Conservation (phyloP, 2,888 invertebrate species). For the Coenonympha glycerion region DNA sequence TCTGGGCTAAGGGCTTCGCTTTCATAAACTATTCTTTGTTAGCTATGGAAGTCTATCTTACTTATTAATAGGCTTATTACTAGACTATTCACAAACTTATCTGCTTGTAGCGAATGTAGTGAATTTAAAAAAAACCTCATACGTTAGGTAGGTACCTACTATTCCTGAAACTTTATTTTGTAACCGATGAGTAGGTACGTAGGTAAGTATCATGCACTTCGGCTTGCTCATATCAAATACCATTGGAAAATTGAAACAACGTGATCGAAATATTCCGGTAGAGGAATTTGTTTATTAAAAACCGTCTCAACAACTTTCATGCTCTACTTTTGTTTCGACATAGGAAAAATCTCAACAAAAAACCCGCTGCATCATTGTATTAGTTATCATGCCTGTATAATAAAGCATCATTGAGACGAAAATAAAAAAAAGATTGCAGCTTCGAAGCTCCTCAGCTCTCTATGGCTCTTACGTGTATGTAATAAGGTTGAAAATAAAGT, state of each 20-base stretch:
- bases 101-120: too few relatives aligned
- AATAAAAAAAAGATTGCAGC: slow-evolving; percentile 32
- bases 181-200: too few relatives aligned
- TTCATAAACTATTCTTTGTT: too few relatives aligned
- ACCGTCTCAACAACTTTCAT: slow-evolving; percentile 11
- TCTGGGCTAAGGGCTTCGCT: too few relatives aligned
- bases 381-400: slow-evolving; percentile 32
- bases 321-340: slow-evolving; percentile 15
- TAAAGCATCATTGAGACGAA: slow-evolving; percentile 42
- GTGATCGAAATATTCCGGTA: background rate
- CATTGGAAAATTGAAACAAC: slow-evolving; percentile 2
- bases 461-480: slow-evolving; percentile 11
- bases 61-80: too few relatives aligned
- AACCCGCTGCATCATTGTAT: slow-evolving; percentile 28
- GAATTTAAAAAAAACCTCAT: too few relatives aligned
- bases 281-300: slow-evolving; percentile 11
- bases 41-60: too few relatives aligned
- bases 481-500: slow-evolving; percentile 21
- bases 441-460: slow-evolving; percentile 11
- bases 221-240: background rate
- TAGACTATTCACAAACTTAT: too few relatives aligned
- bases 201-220: background rate
- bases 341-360: slow-evolving; percentile 22
- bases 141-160: too few relatives aligned
- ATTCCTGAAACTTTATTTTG: too few relatives aligned